Evolutionary conservation across 2,113 vertebrate genomes (phyloP).

Genomic region (Bostrychus sinensis): DNA sequence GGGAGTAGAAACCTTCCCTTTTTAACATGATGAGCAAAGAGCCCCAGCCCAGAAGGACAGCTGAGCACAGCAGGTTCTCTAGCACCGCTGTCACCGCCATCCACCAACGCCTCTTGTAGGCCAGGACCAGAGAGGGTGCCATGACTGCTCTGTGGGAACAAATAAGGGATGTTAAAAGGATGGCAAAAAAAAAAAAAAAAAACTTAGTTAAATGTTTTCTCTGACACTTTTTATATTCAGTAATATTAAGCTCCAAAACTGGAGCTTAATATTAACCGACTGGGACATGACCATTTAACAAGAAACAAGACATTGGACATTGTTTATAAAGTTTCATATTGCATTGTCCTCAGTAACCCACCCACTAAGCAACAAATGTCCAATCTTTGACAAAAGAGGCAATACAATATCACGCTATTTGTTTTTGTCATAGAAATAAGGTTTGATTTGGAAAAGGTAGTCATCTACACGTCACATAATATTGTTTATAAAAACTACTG

Average conservation of each 20-base stretch:
- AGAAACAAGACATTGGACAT: too few relatives aligned
- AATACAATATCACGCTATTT: not conserved
- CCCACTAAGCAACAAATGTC: constrained; percentile 17
- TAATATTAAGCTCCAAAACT: too few relatives aligned
- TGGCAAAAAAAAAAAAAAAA: not conserved
- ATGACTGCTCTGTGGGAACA: constrained; percentile 66
- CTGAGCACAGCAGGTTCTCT: constrained; percentile 90
- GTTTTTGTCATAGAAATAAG: constrained; percentile 19
- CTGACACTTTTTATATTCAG: not conserved
- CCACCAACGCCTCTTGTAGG: constrained; percentile 89
- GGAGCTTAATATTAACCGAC: too few relatives aligned
- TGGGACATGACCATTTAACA: not conserved
- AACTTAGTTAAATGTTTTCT: not conserved
- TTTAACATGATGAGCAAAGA: constrained; percentile 92
- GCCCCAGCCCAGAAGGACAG: constrained; percentile 90
- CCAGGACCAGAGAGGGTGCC: constrained; percentile 82
- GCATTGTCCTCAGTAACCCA: constrained; percentile 15
- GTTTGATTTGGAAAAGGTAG: constrained; percentile 5
- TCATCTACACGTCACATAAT: constrained; percentile 31
- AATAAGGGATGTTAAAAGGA: not conserved
- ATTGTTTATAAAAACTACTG: not conserved
- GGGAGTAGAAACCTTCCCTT: constrained; percentile 88
- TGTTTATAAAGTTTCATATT: constrained; percentile 32
- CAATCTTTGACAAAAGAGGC: constrained; percentile 13
- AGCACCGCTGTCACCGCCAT: constrained; percentile 86